Evolutionary conservation across 2,797 vertebrate genomes (phyloP).

Genomic region (Ciconia nigra): DNA sequence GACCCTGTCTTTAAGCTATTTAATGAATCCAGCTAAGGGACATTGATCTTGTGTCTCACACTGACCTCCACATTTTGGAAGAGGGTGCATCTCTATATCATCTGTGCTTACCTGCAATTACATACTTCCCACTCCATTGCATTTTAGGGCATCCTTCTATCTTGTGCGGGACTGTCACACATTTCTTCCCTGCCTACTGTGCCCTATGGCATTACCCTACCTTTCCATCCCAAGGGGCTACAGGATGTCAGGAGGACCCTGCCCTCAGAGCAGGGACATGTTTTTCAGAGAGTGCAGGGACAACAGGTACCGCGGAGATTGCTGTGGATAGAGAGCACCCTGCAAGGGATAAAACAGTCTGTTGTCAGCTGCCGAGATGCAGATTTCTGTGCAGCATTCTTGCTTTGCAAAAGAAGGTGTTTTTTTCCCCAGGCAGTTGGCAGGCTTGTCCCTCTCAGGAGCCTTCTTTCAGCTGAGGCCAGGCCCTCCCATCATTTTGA

Average conservation of each 20-base stretch:
- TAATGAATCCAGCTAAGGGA: neutral
- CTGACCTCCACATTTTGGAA: neutral
- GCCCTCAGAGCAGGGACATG: neutral
- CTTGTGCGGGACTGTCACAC: accelerated
- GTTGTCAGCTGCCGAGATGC: neutral
- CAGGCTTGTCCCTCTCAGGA: neutral
- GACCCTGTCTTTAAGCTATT: neutral
- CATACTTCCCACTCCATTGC: accelerated
- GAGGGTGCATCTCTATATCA: neutral
- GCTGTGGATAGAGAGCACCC: neutral
- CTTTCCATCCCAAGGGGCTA: neutral
- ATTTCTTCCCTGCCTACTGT: neutral
- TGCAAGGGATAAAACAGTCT: neutral
- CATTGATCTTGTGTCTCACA: neutral
- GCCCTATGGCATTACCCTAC: neutral
- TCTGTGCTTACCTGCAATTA: neutral
- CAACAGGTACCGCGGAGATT: neutral
- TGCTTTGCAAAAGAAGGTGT: neutral
- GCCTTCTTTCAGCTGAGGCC: neutral
- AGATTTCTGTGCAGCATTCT: neutral
- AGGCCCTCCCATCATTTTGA: neutral
- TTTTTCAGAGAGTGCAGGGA: neutral
- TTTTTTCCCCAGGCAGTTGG: neutral
- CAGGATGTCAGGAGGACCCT: neutral
- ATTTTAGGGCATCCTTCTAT: neutral